A percentile compares a stretch with the other conserved stretches of the same genome.
phyloP scores from a whole-genome alignment of 2,797 vertebrate species.

The Perodicticus potto region DNA sequence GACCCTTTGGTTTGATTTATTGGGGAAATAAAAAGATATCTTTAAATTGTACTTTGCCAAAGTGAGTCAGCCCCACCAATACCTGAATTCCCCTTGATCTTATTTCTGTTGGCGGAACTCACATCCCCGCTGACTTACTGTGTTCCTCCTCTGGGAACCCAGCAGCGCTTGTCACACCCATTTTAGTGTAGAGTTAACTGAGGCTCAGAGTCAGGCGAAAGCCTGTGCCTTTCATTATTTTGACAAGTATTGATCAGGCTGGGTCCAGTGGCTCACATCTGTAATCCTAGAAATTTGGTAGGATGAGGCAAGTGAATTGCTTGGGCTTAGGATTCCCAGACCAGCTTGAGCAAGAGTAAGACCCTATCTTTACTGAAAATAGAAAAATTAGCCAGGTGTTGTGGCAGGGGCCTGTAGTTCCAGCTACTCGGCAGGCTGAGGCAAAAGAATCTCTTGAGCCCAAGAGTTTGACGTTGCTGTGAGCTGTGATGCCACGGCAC shows the following conservation, averaged over 20 bases:
- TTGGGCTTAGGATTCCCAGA: too few relatives aligned
- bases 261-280: too few relatives aligned
- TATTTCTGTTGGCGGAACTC: not conserved
- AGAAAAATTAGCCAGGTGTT: too few relatives aligned
- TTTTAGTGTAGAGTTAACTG: not conserved
- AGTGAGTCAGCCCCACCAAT: not conserved
- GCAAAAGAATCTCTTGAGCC: too few relatives aligned
- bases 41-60: not conserved
- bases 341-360: too few relatives aligned
- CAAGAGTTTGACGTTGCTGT: too few relatives aligned
- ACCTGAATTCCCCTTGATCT: not conserved
- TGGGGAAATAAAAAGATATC: slow-evolving; percentile 41
- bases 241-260: not conserved
- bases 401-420: too few relatives aligned
- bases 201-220: not conserved
- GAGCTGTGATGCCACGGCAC: too few relatives aligned
- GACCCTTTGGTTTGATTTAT: not conserved
- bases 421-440: too few relatives aligned
- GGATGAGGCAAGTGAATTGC: too few relatives aligned
- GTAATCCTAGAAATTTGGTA: too few relatives aligned
- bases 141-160: not conserved
- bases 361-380: too few relatives aligned
- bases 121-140: not conserved
- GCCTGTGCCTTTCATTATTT: not conserved
- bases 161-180: not conserved